Evolutionary conservation across 1,140 invertebrate genomes (phyloP).

Genomic region (Samia ricini): DNA sequence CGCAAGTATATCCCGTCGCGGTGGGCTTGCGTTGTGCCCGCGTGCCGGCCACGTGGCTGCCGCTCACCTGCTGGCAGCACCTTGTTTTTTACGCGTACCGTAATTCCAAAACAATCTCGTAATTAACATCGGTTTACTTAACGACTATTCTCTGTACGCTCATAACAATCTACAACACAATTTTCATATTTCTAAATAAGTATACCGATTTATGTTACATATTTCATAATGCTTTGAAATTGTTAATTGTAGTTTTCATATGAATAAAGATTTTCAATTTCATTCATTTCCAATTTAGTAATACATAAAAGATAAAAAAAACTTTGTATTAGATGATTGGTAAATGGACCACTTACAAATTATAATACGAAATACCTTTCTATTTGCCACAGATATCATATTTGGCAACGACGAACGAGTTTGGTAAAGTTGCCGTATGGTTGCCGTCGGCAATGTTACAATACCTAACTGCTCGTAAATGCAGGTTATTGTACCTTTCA

Average conservation of each 20-base stretch:
- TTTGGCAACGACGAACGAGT: conserved; percentile 1
- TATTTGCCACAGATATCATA: conserved; percentile 1
- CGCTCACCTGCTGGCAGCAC: conserved; percentile 49
- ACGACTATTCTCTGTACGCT: background rate
- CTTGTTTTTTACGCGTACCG: conserved; percentile 44
- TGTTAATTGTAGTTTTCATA: background rate
- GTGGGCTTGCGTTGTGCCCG: conserved; percentile 41
- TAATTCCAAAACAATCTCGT: conserved; percentile 55
- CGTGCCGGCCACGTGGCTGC: conserved; percentile 65
- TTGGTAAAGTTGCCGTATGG: conserved; percentile 8
- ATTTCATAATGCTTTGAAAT: background rate
- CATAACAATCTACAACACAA: background rate
- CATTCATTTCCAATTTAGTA: background rate
- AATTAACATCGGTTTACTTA: conserved; percentile 29
- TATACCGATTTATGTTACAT: no score
- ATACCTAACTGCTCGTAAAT: background rate
- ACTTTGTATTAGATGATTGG: background rate
- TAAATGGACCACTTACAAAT: background rate
- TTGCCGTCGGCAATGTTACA: conserved; percentile 16
- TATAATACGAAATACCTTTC: conserved; percentile 1
- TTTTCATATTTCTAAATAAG: no score
- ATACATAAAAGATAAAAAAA: background rate
- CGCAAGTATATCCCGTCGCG: conserved; percentile 56
- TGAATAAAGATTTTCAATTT: background rate
- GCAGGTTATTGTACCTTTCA: background rate